Base-by-base conservation (phyloP, 2,888 invertebrate species). In the Callinectes sapidus region DNA sequence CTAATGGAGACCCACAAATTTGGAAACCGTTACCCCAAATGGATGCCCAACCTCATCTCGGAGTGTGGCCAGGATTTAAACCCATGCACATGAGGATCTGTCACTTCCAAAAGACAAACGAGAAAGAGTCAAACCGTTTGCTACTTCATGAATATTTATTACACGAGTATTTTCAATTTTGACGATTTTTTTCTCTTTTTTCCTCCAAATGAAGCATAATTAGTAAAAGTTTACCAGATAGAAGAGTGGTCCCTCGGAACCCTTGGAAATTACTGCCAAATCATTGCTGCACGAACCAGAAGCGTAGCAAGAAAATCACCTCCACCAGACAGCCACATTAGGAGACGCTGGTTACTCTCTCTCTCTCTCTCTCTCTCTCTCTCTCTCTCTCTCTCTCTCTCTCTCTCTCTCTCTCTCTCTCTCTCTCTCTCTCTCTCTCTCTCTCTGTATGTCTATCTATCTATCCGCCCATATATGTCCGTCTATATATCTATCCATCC, bases 381-480 rank as follows among this genome's bases (percentile, higher is more conserved):
- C 81, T 81, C 81, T 35, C 81, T 32, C 32, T n/a, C n/a, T n/a
- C n/a, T n/a, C n/a, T 42, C 42, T 42, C 42, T 42, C 42, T 42
- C 42, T 42, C 42, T 42, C 42, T 42, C 42, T 42, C 42, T 42
- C 42, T 42, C 42, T 42, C 42, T 42, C 42, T 42, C 81, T 35
- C 81, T 81, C 81, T 81, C 81, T 81, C 81, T 81, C 81, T 81
- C 81, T 81, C 81, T 81, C 81, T 81, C 81, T 81, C 81, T 81
- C 81, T 81, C 81, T 61, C 18, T 61, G 3, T 61, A 10, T 61
- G 3, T 61, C 18, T 61, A 5, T 61, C 0, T 61, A 61, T 23
- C 18, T 61, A 61, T 61, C n/a, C 81, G n/a, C 81, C 28, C 81
- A 39, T 39, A 39, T 39, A 39, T 85, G 3, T 85, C 14, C 14